Evolutionary conservation across 2,797 vertebrate species (phyloP), one percentile per base, ranked within the genome.

Genomic region (Catharus ustulatus): DNA sequence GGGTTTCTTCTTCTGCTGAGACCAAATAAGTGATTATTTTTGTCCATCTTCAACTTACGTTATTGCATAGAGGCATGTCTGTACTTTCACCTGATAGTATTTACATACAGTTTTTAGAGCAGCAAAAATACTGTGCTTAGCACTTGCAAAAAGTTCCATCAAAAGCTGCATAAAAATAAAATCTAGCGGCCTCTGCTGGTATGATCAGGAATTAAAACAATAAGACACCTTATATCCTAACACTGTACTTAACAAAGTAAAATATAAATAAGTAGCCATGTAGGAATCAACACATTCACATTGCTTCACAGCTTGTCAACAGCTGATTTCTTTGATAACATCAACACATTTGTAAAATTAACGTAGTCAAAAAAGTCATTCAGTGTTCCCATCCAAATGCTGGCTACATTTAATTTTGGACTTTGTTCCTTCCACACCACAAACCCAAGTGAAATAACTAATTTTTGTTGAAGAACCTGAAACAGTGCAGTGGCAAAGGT

Each of bases 11-110:
- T 64, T 36, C 15, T 69, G 15, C 61, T 74, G 77, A 57, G 13
- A 72, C 21, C 16, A 69, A 84, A 48, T 10, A 79, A 62, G 16
- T 26, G 4, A 84, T 83, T 82, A 20, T 59, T 95, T 95, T 89
- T 74, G 36, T 58, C 29, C 27, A 13, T 77, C n/a, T 80, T 61
- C 3, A 10, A 16, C 10, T 67, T 49, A 82, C 18, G 12, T 43
- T 92, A 49, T 52, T 84, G 22, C 26, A 45, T 19, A 76, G 4
- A 61, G 38, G 38, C 12, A 42, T 74, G 57, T n/a, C 6, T 15
- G 5, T 75, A 30, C 18, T 81, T 94, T 89, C 32, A 30, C 52
- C 57, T 75, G 21, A 80, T 77, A 89, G 57, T 15, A 84, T 89
- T 89, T 74, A 45, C 32, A 48, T 27, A 23, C 38, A 38, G 3